A percentile compares a stretch with the other conserved stretches of the same genome.
These are phyloP conservation scores for Pantala flavescens DNA, from an alignment of 1,140 invertebrate genomes.

Conservation along the genomic window DNA sequence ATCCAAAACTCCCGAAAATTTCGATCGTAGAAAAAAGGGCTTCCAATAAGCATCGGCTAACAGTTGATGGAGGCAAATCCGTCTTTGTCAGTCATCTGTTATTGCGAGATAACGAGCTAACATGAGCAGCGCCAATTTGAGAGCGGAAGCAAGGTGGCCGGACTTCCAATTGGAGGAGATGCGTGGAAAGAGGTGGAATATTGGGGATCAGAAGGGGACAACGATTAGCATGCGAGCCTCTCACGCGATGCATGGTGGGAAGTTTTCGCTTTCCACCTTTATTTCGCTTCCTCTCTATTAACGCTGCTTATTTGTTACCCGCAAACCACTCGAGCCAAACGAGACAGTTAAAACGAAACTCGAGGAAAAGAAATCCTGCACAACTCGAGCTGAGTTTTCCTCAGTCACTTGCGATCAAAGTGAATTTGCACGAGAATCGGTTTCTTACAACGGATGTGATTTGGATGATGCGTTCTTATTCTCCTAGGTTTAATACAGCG, in stretches of 20 bases:
- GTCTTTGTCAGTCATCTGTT: constrained; percentile 22
- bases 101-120: constrained; percentile 22
- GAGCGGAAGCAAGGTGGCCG: constrained; percentile 20
- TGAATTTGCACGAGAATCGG: too few relatives aligned
- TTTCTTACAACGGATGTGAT: too few relatives aligned
- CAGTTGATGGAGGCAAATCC: constrained; percentile 17
- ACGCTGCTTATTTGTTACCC: neutral
- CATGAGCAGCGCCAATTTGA: constrained; percentile 22
- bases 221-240: neutral
- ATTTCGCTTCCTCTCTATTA: neutral
- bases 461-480: too few relatives aligned
- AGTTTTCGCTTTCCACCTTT: neutral
- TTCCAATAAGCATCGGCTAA: neutral
- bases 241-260: neutral
- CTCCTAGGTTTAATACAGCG: too few relatives aligned
- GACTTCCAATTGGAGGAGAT: neutral
- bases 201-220: neutral
- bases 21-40: neutral
- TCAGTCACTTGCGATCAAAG: too few relatives aligned
- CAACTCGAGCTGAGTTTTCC: too few relatives aligned
- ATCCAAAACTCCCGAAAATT: neutral
- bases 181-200: constrained; percentile 4
- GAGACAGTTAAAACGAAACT: too few relatives aligned
- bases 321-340: neutral
- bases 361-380: too few relatives aligned